Evolutionary conservation across 2,797 vertebrate genomes (phyloP), one percentile per base, ranked within the genome.

Genomic region (Sandelia bainsii): DNA sequence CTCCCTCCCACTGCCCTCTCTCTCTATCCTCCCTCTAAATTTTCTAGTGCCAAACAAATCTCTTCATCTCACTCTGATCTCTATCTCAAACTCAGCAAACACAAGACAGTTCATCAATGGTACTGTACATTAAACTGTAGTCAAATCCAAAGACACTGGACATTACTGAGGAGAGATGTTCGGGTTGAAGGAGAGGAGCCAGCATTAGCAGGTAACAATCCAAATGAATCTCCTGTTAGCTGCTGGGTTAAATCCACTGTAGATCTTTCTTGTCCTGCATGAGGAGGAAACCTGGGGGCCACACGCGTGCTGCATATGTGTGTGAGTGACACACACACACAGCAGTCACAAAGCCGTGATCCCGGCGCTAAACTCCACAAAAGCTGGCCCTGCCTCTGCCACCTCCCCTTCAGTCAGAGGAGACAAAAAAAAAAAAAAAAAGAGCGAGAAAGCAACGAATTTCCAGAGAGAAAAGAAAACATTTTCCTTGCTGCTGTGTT

Each of bases 381-480:
- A 93, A 81, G 78, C 80, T 44, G 54, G 75, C 72, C 79, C 84
- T 79, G 72, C 84, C 82, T 87, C 70, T 54, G 12, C 42, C 45
- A 12, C 77, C 76, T 59, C 58, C 83, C 69, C 78, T 75, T 69
- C 68, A 46, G 53, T 54, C 54, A 70, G 65, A 39, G 56, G 52
- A 75, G 72, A 60, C 40, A 72, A 64, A 75, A 56, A 50, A 66
- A 65, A 37, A 48, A 69, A 62, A 77, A 79, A 50, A 59, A 67
- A 74, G 40, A 51, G 25, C 69, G 48, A 75, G 46, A 87, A 67
- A 80, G 78, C 79, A 67, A 71, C 74, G n/a, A 67, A 82, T 89
- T 88, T 72, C 58, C 86, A 90, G 85, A 79, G 81, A 83, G 76
- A 89, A 80, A 82, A 84, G 77, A 85, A 84, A 90, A 87, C 72